Conservation (phyloP, 2,888 invertebrate genomes). For the Clepsis dumicolana region DNA sequence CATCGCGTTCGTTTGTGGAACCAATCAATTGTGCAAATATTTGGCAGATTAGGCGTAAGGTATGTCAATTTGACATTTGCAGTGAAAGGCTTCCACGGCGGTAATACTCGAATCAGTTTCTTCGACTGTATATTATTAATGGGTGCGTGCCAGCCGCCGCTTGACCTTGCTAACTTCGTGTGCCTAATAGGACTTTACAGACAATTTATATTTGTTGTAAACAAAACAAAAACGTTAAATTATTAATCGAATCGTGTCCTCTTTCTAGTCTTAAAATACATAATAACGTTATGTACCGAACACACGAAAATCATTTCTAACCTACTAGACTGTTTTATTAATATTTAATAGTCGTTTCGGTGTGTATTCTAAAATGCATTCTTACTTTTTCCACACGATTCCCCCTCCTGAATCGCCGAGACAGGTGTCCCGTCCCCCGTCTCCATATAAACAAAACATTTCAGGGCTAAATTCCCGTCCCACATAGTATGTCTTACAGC, state of each 20-base stretch:
- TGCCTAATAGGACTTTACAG: neutral
- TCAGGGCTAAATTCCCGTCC: constrained; percentile 49
- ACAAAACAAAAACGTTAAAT: neutral
- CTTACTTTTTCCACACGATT: constrained; percentile 57
- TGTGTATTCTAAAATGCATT: neutral
- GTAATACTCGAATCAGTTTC: no score
- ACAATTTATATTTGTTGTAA: neutral
- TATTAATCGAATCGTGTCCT: neutral
- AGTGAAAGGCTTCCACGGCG: no score
- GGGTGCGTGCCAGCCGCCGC: constrained; percentile 10
- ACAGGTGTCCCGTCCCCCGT: constrained; percentile 57
- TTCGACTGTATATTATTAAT: constrained; percentile 29
- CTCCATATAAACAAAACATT: constrained; percentile 60
- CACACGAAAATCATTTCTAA: no score
- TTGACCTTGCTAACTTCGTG: constrained; percentile 20
- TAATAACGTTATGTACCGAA: neutral
- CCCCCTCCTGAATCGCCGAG: constrained; percentile 61
- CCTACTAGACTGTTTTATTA: no score
- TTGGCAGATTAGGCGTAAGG: no score
- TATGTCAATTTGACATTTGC: no score
- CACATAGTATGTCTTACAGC: constrained; percentile 49
- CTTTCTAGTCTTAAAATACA: neutral
- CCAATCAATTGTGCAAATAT: no score
- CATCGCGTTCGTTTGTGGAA: no score
- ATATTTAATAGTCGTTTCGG: no score